phyloP scores from a whole-genome alignment of 2,797 vertebrate genomes.

The Telmatherina bonti region DNA sequence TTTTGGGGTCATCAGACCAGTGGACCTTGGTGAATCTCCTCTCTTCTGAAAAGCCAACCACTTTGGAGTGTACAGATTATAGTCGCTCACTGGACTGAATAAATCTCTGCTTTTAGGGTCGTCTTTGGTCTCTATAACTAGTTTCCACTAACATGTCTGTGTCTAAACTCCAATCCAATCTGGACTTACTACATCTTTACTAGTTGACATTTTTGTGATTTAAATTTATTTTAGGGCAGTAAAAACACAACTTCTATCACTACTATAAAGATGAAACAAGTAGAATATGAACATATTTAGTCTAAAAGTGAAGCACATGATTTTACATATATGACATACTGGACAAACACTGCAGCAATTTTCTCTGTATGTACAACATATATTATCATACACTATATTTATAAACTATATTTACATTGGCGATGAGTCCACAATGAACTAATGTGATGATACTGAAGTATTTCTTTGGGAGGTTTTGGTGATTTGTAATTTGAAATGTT shows the following conservation, averaged over 20 bases:
- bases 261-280: not conserved
- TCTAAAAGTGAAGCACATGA: not conserved
- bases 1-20: too few relatives aligned
- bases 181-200: not conserved
- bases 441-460: not conserved
- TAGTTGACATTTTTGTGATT: not conserved
- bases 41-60: too few relatives aligned
- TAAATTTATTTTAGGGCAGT: not conserved
- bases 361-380: conserved; percentile 42
- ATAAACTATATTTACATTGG: too few relatives aligned
- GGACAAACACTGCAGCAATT: not conserved
- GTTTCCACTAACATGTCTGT: too few relatives aligned
- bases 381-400: conserved; percentile 37
- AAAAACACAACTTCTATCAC: not conserved
- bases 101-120: too few relatives aligned
- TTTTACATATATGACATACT: not conserved
- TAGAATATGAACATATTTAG: not conserved
- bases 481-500: not conserved
- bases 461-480: not conserved
- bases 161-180: too few relatives aligned
- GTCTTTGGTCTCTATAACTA: too few relatives aligned
- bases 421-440: not conserved
- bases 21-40: too few relatives aligned
- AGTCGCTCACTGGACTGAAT: too few relatives aligned
- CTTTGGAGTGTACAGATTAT: too few relatives aligned